Percentiles rank a stretch among this genome's conserved stretches.
Conservation (phyloP, 2,113 vertebrate genomes). For the Urocolius indicus region DNA sequence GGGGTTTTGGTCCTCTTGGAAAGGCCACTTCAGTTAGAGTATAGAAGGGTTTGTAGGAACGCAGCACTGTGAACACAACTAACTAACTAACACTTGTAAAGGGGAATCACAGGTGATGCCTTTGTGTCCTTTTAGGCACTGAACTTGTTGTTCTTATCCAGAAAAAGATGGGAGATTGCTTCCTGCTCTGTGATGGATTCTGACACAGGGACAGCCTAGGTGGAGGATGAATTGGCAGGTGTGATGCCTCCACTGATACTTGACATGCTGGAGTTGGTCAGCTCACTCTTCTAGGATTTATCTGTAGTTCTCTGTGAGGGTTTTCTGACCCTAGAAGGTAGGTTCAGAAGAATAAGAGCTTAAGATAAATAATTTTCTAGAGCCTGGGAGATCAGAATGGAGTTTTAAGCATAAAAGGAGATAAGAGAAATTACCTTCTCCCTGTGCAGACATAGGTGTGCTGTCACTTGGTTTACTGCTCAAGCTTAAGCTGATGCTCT, state of each 20-base stretch:
- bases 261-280: not conserved
- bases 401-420: not conserved
- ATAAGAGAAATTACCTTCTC: not conserved
- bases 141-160: not conserved
- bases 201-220: not conserved
- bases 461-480: not conserved
- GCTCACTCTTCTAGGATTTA: not conserved
- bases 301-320: not conserved
- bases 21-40: not conserved
- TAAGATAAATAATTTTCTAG: not conserved
- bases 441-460: not conserved
- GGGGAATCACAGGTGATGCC: not conserved
- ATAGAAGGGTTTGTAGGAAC: not conserved
- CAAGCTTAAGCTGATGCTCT: not conserved
- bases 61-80: not conserved
- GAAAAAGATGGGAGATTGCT: not conserved
- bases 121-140: not conserved
- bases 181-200: not conserved
- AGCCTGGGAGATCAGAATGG: not conserved
- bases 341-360: not conserved
- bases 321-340: not conserved
- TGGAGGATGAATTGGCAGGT: not conserved
- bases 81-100: not conserved
- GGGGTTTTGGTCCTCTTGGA: not conserved
- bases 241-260: not conserved